Base-by-base conservation (phyloP, 1,140 invertebrate species). In the Xylocopa sonorina region DNA sequence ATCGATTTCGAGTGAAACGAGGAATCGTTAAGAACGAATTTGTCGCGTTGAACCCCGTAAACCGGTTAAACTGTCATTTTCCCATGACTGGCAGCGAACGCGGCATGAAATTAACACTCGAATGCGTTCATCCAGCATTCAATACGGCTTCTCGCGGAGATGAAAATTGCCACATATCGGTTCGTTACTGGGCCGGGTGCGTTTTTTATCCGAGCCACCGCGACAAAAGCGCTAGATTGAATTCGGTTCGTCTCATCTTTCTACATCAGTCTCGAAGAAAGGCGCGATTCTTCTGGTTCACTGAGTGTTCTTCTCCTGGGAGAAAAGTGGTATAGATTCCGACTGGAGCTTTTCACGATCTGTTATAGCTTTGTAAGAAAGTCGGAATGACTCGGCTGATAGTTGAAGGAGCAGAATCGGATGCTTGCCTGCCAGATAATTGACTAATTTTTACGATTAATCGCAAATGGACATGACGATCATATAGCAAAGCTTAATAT, bases 11-110 rank as follows among this genome's bases (percentile, higher is more conserved):
- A n/a, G n/a, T n/a, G n/a, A n/a, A n/a, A n/a, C n/a, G n/a, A n/a
- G n/a, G 38, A 64, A 74, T 29, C 43, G 34, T 46, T 12, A n/a
- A n/a, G 80, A 76, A 76, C 80, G 64, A 76, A 80, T 83, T 83
- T 76, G 60, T 53, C 43, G 16, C n/a, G 7, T 50, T 27, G n/a
- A n/a, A n/a, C 46, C 38, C 29, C 18, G 66, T 41, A 51, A 67
- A 51, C 41, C 21, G 41, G 32, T 51, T 48, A 46, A 78, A n/a
- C 62, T 46, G 60, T 60, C 51, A 58, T 18, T 62, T 63, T 79
- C 29, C 46, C 18, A 24, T 21, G 55, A 16, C 24, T 68, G 66
- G n/a, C 34, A 41, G 10, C 50, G 64, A 38, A 24, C 32, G 6
- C 3, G 34, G 41, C 24, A 46, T 68, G 50, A 72, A 72, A 60